Evolutionary conservation across 1,140 invertebrate genomes (phyloP), one percentile per base, ranked within the genome.

Genomic region (Yoshiicerus persimilis): DNA sequence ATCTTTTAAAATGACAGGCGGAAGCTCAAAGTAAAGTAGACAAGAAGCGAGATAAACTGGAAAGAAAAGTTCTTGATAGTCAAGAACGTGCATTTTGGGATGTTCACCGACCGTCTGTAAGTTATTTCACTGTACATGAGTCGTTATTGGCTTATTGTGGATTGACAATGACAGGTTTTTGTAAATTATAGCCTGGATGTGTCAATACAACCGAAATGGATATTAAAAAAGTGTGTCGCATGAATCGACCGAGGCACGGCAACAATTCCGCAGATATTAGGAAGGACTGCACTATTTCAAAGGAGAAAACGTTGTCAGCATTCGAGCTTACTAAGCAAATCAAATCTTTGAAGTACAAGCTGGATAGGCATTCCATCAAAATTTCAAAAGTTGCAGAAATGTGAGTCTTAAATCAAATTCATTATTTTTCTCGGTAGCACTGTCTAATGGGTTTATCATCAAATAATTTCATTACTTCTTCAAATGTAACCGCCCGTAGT

Each of bases 1-100:
- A 16, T 11, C 13, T 8, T 39, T 39, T n/a, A n/a, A n/a, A n/a
- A n/a, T 56, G 47, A 16, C 34, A 91, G 89, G 96, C 96, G 0
- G 96, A 96, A 92, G 95, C 95, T 3, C 95, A 95, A 92, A 95
- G 94, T 91, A 98, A 99, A 94, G 98, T 99, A 32, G 99, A 99
- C 92, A 99, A 99, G 93, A 99, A 99, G 92, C 94, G 99, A 80
- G 99, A 99, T 92, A 99, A 99, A 92, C 92, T 99, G 89, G 99
- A 99, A 92, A 93, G 99, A 77, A 99, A 99, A 93, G 98, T 99
- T 39, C 92, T 99, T 27, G 99, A 99, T 93, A 99, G 98, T 92
- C 99, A 99, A 93, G 99, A 99, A 93, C 94, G 99, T 91, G 99
- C 98, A 0, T 99, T 99, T 92, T 99, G 99, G 99, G 99, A 99